A percentile compares a stretch with the other conserved stretches of the same genome.
phyloP scores from a whole-genome alignment of 2,797 vertebrate genomes.

The Arvicola amphibius region DNA sequence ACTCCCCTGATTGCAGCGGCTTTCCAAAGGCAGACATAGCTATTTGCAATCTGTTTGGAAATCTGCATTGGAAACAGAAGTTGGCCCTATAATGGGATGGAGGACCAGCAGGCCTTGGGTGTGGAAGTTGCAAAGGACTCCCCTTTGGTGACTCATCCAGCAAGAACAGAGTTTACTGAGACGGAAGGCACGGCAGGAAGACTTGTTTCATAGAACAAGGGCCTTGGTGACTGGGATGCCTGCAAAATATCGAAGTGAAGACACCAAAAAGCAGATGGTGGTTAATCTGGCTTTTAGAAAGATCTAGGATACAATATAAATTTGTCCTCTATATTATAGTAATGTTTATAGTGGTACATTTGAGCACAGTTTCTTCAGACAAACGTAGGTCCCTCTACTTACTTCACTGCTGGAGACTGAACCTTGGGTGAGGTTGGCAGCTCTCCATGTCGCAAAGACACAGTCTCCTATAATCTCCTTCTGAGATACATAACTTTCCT shows the following conservation, averaged over 20 bases:
- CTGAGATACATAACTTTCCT: neutral
- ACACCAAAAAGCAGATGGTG: neutral
- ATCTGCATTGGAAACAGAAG: neutral
- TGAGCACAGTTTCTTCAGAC: neutral
- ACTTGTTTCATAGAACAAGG: neutral
- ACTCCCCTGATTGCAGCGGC: neutral
- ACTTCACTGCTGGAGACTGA: neutral
- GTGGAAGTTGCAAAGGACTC: neutral
- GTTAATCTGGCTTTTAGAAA: neutral
- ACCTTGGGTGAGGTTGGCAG: too few relatives aligned
- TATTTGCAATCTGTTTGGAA: neutral
- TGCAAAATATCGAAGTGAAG: neutral
- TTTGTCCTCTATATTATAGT: neutral
- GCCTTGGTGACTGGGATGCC: neutral
- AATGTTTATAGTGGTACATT: slow-evolving; percentile 7
- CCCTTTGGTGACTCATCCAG: neutral
- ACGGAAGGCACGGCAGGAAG: neutral
- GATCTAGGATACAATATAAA: neutral
- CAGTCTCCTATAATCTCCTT: neutral
- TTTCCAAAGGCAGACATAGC: neutral
- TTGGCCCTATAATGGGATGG: neutral
- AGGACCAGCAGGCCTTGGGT: neutral
- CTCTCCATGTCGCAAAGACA: neutral
- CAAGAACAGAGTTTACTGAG: neutral
- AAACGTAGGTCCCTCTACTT: neutral